Evolutionary conservation across 2,888 invertebrate species (phyloP).

Genomic region (Eubasilissa splendida): DNA sequence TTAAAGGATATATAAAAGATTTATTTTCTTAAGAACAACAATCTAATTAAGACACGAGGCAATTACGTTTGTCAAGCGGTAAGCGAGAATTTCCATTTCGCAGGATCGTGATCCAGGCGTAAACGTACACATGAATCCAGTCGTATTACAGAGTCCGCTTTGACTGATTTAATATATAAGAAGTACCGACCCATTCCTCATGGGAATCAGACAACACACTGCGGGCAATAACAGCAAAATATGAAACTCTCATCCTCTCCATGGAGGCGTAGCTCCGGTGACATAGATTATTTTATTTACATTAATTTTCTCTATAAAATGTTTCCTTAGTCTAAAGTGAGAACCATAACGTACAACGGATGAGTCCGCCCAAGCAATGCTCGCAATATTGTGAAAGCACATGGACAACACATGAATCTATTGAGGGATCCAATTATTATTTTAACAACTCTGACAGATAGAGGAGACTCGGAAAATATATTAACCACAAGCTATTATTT

Average conservation of each 20-base stretch:
- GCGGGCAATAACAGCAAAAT: constrained; percentile 47
- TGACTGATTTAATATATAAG: not conserved
- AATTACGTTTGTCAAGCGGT: constrained; percentile 59
- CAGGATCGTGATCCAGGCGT: constrained; percentile 28
- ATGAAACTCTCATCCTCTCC: constrained; percentile 29
- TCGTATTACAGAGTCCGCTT: constrained; percentile 40
- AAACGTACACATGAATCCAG: constrained; percentile 43
- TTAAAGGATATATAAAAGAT: constrained; percentile 54
- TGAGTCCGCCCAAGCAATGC: constrained; percentile 44
- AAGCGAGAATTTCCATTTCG: constrained; percentile 57
- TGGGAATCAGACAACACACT: constrained; percentile 29
- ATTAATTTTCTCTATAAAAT: constrained; percentile 56
- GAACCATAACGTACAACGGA: constrained; percentile 48
- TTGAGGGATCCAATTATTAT: constrained; percentile 29
- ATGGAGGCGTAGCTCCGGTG: constrained; percentile 11
- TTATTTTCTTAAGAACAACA: constrained; percentile 57
- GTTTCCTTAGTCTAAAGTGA: constrained; percentile 55
- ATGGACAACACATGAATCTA: constrained; percentile 47
- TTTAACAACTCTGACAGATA: not conserved
- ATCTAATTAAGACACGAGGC: constrained; percentile 59
- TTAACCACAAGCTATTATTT: not conserved
- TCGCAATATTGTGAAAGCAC: constrained; percentile 50
- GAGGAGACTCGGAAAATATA: not conserved
- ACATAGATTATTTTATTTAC: constrained; percentile 52
- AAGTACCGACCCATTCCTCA: not conserved